Evolutionary conservation across 2,797 vertebrate genomes (phyloP).

Genomic region (Gymnothorax javanicus): DNA sequence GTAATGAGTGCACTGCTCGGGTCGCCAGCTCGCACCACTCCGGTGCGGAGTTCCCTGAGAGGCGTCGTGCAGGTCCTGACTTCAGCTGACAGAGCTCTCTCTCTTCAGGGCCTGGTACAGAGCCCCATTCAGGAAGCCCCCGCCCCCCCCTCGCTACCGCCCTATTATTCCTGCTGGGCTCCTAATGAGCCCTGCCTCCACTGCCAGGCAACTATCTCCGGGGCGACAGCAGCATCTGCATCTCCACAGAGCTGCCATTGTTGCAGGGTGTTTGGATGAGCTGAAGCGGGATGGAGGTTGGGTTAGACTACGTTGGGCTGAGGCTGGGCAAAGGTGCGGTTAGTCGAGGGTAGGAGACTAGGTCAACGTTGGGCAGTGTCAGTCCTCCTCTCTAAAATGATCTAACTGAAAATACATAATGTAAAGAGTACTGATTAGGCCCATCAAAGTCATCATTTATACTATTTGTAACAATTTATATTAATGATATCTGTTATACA

Average conservation of each 20-base stretch:
- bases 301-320: background rate
- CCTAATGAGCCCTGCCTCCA: conserved; percentile 57
- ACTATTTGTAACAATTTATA: too few species aligned
- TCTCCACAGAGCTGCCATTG: conserved; percentile 18
- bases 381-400: too few species aligned
- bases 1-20: background rate
- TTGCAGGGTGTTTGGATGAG: conserved; percentile 7
- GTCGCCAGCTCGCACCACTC: background rate
- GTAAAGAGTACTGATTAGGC: too few species aligned
- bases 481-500: too few species aligned
- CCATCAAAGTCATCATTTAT: too few species aligned
- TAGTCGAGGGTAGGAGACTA: background rate
- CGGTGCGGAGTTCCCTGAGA: background rate
- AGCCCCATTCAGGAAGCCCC: background rate
- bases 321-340: background rate
- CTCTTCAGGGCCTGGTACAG: background rate
- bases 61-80: background rate
- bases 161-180: conserved; percentile 45
- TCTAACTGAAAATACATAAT: too few species aligned
- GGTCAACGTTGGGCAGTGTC: too few species aligned
- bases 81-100: background rate
- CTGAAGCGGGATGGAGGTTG: background rate
- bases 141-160: conserved; percentile 12
- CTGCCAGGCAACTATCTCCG: conserved; percentile 65
- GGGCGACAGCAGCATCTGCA: conserved; percentile 60